Evolutionary conservation across 1,140 invertebrate species (phyloP), one percentile per base, ranked within the genome.

Genomic region (Hetaerina americana): DNA sequence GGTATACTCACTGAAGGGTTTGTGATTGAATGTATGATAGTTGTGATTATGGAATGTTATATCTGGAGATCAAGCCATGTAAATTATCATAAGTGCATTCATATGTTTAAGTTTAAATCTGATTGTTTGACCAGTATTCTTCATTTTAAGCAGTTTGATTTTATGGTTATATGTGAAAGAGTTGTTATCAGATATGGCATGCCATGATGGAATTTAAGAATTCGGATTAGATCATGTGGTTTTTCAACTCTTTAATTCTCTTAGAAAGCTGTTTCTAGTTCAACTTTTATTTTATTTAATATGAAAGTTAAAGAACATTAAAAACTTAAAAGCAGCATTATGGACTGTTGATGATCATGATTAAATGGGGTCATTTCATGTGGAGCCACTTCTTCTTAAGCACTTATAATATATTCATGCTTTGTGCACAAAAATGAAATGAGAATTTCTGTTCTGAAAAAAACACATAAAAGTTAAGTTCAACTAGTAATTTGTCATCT

Each of bases 401-500:
- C n/a, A n/a, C n/a, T n/a, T n/a, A n/a, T n/a, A n/a, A n/a, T n/a
- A n/a, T n/a, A n/a, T n/a, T n/a, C n/a, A n/a, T n/a, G n/a, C n/a
- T n/a, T n/a, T n/a, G n/a, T 67, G 66, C n/a, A n/a, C n/a, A n/a
- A n/a, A n/a, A n/a, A n/a, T n/a, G n/a, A n/a, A n/a, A n/a, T n/a
- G n/a, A n/a, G n/a, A n/a, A n/a, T n/a, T n/a, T n/a, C n/a, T n/a
- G n/a, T n/a, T n/a, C n/a, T n/a, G n/a, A n/a, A n/a, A n/a, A n/a
- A n/a, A n/a, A n/a, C n/a, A n/a, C n/a, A n/a, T 57, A 57, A 57
- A 57, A 57, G 40, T 57, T 57, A 57, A 57, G 40, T 57, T 57
- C 40, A 57, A 2, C 40, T 57, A 18, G 31, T 57, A 57, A 57
- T 57, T n/a, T 70, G 27, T 70, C 69, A 29, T 70, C 69, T 70